These are phyloP conservation scores for Holotrichia oblita DNA, from an alignment of 1,140 invertebrate genomes.

Conservation along the genomic window DNA sequence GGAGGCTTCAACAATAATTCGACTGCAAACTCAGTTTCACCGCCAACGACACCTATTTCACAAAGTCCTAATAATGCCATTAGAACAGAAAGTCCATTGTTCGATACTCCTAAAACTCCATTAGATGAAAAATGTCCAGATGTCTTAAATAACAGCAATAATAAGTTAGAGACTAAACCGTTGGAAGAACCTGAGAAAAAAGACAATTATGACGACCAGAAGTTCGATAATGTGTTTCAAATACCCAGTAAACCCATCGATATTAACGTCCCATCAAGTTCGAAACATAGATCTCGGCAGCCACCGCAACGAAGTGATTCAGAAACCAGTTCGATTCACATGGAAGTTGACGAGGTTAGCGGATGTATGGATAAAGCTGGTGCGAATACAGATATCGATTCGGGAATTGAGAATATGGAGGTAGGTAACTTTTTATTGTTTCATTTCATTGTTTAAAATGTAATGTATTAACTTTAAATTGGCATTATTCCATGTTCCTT, in stretches of 20 bases:
- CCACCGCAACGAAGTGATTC: conserved; percentile 55
- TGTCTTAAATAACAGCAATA: conserved; percentile 38
- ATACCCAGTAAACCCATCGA: conserved; percentile 57
- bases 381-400: conserved; percentile 72
- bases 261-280: conserved; percentile 54
- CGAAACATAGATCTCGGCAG: conserved; percentile 45
- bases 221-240: conserved; percentile 53
- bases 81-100: conserved; percentile 54
- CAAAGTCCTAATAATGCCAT: conserved; percentile 51
- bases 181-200: conserved; percentile 15
- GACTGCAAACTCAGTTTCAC: conserved; percentile 56
- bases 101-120: conserved; percentile 50
- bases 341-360: conserved; percentile 69
- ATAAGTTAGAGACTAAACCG: not conserved
- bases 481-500: too few relatives aligned
- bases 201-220: conserved; percentile 26
- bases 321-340: conserved; percentile 61
- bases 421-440: conserved; percentile 59
- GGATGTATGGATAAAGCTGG: conserved; percentile 63
- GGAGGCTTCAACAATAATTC: conserved; percentile 63
- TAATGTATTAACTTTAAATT: not conserved
- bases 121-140: conserved; percentile 48
- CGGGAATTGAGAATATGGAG: conserved; percentile 81
- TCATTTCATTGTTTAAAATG: conserved; percentile 2
- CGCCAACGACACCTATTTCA: conserved; percentile 57